Evolutionary conservation across 2,888 invertebrate genomes (phyloP).

Genomic region (Pachliopta kotzebuea): DNA sequence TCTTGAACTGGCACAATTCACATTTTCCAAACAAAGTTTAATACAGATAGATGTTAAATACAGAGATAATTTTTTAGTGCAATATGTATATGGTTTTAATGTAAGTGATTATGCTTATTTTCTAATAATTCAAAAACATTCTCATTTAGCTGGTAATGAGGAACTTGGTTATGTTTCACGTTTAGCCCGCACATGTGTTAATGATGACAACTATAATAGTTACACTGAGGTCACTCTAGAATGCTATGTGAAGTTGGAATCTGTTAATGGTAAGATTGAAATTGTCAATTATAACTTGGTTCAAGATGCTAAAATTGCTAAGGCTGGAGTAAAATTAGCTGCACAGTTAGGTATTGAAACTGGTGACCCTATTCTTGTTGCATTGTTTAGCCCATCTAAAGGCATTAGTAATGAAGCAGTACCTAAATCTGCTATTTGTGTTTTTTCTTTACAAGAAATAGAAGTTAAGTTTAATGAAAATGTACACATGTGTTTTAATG

Average conservation of each 20-base stretch:
- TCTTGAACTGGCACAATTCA: slow-evolving; percentile 89
- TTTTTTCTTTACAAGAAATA: slow-evolving; percentile 94
- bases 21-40: slow-evolving; percentile 92
- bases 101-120: slow-evolving; percentile 98
- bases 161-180: slow-evolving; percentile 94
- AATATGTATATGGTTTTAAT: slow-evolving; percentile 98
- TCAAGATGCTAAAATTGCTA: slow-evolving; percentile 94
- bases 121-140: slow-evolving; percentile 95
- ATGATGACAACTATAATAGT: slow-evolving; percentile 96
- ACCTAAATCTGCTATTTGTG: slow-evolving; percentile 93
- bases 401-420: slow-evolving; percentile 92
- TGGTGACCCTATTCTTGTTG: slow-evolving; percentile 91
- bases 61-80: slow-evolving; percentile 96
- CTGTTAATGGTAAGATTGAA: slow-evolving; percentile 72
- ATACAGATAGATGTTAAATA: slow-evolving; percentile 95
- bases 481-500: slow-evolving; percentile 98
- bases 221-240: slow-evolving; percentile 97
- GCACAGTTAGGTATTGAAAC: slow-evolving; percentile 89
- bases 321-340: slow-evolving; percentile 91
- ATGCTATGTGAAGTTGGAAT: slow-evolving; percentile 86
- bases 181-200: slow-evolving; percentile 95
- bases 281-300: slow-evolving; percentile 91
- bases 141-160: slow-evolving; percentile 92
- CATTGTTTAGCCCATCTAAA: slow-evolving; percentile 93
- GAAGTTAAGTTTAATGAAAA: slow-evolving; percentile 97